Base-by-base conservation (phyloP, 2,797 vertebrate genomes). In the Chloroceryle inda region DNA sequence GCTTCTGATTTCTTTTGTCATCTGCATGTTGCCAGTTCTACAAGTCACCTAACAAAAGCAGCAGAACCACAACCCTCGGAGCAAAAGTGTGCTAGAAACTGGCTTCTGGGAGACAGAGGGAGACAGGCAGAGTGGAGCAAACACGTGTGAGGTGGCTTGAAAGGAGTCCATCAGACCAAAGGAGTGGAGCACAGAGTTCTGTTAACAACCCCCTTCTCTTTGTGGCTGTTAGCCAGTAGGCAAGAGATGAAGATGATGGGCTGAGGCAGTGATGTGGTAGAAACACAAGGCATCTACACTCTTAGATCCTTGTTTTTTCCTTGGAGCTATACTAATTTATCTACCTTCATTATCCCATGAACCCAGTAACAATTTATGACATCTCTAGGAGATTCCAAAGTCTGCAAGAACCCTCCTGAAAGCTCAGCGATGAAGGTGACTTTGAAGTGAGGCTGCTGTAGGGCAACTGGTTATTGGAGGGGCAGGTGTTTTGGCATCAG, bases 361-460 rank as follows among this genome's bases (percentile, higher is more conserved):
- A 81, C 10, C 3, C 14, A 50, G 31, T 0, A 49, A 21, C 11
- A 55, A 22, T 40, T 76, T 49, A 49, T 1, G 0, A 5, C 9
- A 16, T 81, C 50, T 59, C 58, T n/a, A 44, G 8, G 58, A 68
- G n/a, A 88, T 11, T 69, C 31, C 38, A 24, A 33, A 44, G 9
- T 50, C 52, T 10, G 38, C 22, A 29, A 66, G 91, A 89, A 31
- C 29, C 35, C 20, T 37, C 21, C 45, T 64, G 15, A 78, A 88
- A 58, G 72, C 8, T 40, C 8, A 29, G 13, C 9, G 4, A 35
- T n/a, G 66, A 59, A 69, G 23, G 20, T 52, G 27, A 42, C 35
- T 83, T 75, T 72, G 33, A 84, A 9, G 2, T 40, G 50, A 74
- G 18, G 35, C 29, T 75, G 50, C 35, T 94, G 59, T 0, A 11